Evolutionary conservation across 2,113 vertebrate genomes (phyloP).

Genomic region (Toxotes chatareus): DNA sequence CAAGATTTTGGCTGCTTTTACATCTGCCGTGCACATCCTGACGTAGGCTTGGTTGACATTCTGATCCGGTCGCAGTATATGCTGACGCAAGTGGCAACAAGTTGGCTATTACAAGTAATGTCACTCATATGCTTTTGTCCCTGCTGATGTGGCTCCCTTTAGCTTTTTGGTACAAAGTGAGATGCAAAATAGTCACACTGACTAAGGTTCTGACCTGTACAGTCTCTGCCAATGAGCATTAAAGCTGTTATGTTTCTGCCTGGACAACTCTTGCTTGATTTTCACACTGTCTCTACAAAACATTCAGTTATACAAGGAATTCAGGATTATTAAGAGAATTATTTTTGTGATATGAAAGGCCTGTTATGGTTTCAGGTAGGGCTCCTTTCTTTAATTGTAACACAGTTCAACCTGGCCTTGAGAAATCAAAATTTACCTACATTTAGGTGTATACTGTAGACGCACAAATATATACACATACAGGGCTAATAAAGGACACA

Average conservation of each 20-base stretch:
- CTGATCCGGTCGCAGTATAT: background rate
- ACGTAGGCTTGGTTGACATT: background rate
- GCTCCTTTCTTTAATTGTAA: no score
- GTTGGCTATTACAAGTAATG: background rate
- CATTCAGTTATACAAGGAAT: no score
- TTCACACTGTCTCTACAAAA: no score
- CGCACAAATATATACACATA: background rate
- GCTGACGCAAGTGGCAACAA: background rate
- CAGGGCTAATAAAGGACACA: background rate
- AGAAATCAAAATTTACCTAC: background rate
- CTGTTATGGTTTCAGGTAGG: no score
- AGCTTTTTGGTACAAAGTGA: constrained; percentile 7
- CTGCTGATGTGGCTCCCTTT: background rate
- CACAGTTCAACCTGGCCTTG: no score
- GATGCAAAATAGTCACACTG: no score
- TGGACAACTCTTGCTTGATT: no score
- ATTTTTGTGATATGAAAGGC: no score
- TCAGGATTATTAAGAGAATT: no score
- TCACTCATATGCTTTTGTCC: background rate
- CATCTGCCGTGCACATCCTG: constrained; percentile 12
- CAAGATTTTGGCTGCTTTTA: background rate
- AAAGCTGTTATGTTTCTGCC: no score
- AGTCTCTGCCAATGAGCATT: no score
- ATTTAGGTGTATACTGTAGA: background rate
- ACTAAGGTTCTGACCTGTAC: no score